Base-by-base conservation (phyloP, 2,113 vertebrate species). In the Podarcis muralis region DNA sequence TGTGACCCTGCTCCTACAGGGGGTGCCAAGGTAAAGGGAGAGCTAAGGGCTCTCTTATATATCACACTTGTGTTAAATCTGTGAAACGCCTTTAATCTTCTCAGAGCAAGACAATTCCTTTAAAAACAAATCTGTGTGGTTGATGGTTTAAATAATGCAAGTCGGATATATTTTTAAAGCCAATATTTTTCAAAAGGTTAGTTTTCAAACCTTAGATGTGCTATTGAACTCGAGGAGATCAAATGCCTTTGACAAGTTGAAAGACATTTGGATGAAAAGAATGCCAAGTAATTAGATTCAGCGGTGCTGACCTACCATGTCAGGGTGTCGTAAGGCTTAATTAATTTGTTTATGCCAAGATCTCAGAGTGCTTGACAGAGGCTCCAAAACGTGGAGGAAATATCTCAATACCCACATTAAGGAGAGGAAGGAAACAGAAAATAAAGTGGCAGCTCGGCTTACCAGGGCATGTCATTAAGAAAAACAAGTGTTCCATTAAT, bases 291-390 rank as follows among this genome's bases (percentile, higher is more conserved):
- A 75, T 59, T 90, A 80, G 48, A 83, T 75, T 30, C 53, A 76
- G 35, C 48, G 32, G 85, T 11, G 35, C 25, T 87, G 91, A 85
- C 48, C 37, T 66, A 59, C 65, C 72, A 65, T 81, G 77, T 69
- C 80, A 91, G 57, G 22, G n/a, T n/a, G n/a, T 71, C 81, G 53
- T 85, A 22, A 68, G 57, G 72, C 72, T 79, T 69, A 66, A 85
- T 82, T 72, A 87, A 74, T 76, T 71, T 65, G 35, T 57, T 85
- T 87, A 81, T 76, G 53, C 84, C 40, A 57, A 68, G 25, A 37
- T 35, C 6, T 83, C 66, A 74, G 20, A 59, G 6, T 75, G 30
- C 20, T 43, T 74, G 69, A 75, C 35, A 76, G 71, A 76, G 30
- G 35, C 53, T 65, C 23, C 11, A 48, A 76, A 88, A 83, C 32